These are phyloP conservation scores for Helobdella robusta DNA, from an alignment of 2,888 invertebrate species.

Conservation along the genomic window DNA sequence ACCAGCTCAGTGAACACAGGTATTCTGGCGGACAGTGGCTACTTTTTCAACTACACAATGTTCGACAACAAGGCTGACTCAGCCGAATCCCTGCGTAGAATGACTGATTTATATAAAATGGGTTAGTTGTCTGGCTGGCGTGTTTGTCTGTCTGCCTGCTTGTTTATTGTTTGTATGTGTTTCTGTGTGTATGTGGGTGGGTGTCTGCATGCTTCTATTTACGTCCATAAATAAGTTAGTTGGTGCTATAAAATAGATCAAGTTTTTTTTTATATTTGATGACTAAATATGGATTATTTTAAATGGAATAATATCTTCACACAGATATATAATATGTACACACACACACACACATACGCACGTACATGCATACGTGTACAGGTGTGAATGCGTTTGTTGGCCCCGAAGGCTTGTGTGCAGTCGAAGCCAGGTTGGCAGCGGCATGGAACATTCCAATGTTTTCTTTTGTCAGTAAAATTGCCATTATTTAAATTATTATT, in stretches of 20 bases:
- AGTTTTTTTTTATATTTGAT: too few species aligned
- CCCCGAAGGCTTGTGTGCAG: neutral
- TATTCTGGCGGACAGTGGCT: neutral
- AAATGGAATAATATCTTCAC: too few species aligned
- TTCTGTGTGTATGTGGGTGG: too few species aligned
- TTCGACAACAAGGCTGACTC: constrained; percentile 21
- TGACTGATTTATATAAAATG: constrained; percentile 17
- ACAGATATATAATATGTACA: too few species aligned
- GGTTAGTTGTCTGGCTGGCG: neutral
- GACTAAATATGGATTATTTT: too few species aligned
- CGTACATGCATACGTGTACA: neutral
- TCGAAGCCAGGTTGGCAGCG: constrained; percentile 5
- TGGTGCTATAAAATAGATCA: too few species aligned
- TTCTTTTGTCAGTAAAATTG: constrained; percentile 12
- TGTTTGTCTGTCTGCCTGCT: neutral
- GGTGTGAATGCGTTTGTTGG: constrained; percentile 7
- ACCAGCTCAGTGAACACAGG: neutral
- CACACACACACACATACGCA: too few species aligned
- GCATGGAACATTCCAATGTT: constrained; percentile 21
- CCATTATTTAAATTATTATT: too few species aligned
- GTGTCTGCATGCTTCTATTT: too few species aligned
- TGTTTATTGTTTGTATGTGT: too few species aligned
- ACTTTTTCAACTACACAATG: constrained; percentile 17
- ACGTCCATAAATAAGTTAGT: too few species aligned
- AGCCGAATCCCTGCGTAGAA: constrained; percentile 12